Evolutionary conservation across 2,797 vertebrate species (phyloP).

Genomic region (Diceros bicornis): DNA sequence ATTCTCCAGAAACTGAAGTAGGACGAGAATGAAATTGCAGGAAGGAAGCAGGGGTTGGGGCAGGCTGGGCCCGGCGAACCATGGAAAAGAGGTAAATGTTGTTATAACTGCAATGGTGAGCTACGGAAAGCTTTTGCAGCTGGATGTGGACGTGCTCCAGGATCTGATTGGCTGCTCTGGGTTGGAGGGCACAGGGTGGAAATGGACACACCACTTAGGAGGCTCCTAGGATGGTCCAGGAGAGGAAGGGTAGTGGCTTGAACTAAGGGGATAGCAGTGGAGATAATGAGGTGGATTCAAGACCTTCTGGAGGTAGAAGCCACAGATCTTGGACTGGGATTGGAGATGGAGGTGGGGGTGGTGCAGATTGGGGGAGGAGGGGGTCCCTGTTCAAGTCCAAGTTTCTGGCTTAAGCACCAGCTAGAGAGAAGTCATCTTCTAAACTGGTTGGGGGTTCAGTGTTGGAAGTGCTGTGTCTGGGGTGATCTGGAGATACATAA

Average conservation of each 20-base stretch:
- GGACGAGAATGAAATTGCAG: accelerated
- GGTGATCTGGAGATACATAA: accelerated
- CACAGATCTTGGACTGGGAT: background rate
- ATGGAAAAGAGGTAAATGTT: background rate
- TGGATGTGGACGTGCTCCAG: background rate
- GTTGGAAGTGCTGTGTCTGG: background rate
- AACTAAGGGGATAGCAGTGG: background rate
- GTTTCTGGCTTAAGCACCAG: background rate
- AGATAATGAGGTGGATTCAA: accelerated
- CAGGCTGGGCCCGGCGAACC: background rate
- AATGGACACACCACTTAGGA: background rate
- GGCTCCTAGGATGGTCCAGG: background rate
- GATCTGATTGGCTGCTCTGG: background rate
- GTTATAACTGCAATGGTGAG: no score
- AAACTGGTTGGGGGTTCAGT: background rate
- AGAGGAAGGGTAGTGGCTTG: background rate
- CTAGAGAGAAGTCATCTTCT: background rate
- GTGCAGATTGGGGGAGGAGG: background rate
- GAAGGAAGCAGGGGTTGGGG: background rate
- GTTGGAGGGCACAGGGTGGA: background rate
- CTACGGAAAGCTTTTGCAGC: background rate
- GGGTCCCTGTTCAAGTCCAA: background rate
- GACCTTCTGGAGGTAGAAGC: background rate
- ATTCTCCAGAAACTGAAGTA: background rate
- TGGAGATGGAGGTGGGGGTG: background rate